Base-by-base conservation (phyloP, 1,140 invertebrate genomes). In the Coenobita brevimanus region DNA sequence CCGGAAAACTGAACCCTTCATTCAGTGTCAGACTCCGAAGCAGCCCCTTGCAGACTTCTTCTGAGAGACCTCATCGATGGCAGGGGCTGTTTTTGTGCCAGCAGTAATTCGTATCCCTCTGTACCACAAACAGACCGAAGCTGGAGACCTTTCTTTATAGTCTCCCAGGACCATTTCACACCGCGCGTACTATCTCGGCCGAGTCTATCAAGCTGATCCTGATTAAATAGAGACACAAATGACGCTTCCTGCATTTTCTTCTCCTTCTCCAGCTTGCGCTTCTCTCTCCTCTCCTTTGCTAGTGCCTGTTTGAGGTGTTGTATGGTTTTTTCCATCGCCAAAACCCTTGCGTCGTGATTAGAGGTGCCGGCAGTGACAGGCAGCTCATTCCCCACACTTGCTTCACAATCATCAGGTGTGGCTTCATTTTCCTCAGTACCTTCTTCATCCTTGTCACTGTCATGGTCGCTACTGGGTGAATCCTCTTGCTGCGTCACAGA, bases 111-210 rank as follows among this genome's bases (percentile, higher is more conserved):
- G n/a, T 62, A 81, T 24, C 78, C 78, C 2, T 50, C n/a, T 8
- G 54, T 0, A 3, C 78, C 54, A 81, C 78, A 81, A 15, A 30
- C 57, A 60, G 60, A 62, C 57, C 6, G 21, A 36, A 81, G 54
- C 54, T 62, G 78, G 15, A 62, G 78, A 17, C 24, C 78, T 33
- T 81, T 81, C 57, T 62, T 33, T 15, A 81, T 81, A 2, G 78
- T 62, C 33, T 81, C 78, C 27, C 27, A 17, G 17, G 78, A 60
- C 78, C 78, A 81, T n/a, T 62, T 60, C 50, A 33, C 30, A 24
- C 78, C 27, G 4, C 54, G 54, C 4, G 27, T 62, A 38, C 30
- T 62, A 3, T 38, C 41, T 38, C 36, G 54, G 17, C 50, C 17
- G 1, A 81, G 50, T 3, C 36, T 62, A 13, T 24, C 50, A 17